Conservation (phyloP, 1,140 invertebrate genomes). For the Dendrolimus kikuchii region DNA sequence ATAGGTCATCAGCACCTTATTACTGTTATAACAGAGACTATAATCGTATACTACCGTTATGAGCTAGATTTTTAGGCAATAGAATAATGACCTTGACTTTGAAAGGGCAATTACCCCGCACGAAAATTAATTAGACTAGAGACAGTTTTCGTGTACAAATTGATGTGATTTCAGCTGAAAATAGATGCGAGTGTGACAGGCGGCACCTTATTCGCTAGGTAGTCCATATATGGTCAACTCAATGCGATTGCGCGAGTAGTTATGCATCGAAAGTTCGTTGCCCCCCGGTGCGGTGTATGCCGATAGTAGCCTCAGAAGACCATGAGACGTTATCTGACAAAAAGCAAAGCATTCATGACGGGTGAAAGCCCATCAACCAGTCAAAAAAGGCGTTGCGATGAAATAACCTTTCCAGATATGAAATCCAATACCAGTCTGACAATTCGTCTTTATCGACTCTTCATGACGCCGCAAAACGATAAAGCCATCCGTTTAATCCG, state of each 20-base stretch:
- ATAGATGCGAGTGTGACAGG: conserved; percentile 50
- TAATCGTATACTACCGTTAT: not conserved
- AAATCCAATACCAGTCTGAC: conserved; percentile 58
- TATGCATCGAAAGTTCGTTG: conserved; percentile 55
- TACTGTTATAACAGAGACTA: not conserved
- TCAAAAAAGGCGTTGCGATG: conserved; percentile 56
- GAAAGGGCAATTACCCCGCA: conserved; percentile 24
- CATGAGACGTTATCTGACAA: not conserved
- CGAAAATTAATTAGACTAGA: conserved; percentile 2
- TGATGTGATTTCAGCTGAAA: conserved; percentile 30
- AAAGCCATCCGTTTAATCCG: conserved; percentile 9
- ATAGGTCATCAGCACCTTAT: not conserved
- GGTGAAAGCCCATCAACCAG: conserved; percentile 17
- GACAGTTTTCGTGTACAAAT: not conserved
- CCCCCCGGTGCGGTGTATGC: conserved; percentile 29
- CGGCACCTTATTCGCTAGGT: conserved; percentile 30
- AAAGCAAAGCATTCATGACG: conserved; percentile 5
- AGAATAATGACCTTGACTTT: conserved; percentile 32
- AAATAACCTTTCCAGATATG: conserved; percentile 57
- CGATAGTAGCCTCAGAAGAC: conserved; percentile 31
- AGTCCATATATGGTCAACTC: conserved; percentile 65
- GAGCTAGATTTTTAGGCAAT: conserved; percentile 11
- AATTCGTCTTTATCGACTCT: conserved; percentile 13
- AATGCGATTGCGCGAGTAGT: conserved; percentile 60
- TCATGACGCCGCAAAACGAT: conserved; percentile 10